Base-by-base conservation (phyloP, 2,888 invertebrate species). In the Dryobotodes eremita region DNA sequence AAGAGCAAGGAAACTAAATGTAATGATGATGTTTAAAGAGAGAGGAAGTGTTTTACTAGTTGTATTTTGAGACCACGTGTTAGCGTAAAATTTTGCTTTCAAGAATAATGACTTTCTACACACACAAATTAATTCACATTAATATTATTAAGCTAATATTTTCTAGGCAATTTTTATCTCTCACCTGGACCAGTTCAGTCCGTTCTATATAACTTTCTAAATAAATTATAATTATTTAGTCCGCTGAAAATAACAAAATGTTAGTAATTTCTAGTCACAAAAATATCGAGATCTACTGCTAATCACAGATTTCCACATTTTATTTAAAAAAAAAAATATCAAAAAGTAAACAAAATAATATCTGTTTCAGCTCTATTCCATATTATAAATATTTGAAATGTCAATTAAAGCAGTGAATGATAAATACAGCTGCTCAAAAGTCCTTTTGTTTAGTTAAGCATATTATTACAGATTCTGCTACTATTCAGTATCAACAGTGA, bases 371-470 rank as follows among this genome's bases (percentile, higher is more conserved):
- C n/a, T 23, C 7, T 72, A 26, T 17, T 62, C 53, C 1, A 15
- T 50, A 17, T 17, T 57, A 55, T 62, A 23, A 50, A 71, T 74
- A 81, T 55, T 75, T 57, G 36, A 81, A 64, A 2, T 31, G 8
- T 48, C 31, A 36, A 36, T 36, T 36, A 36, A 77, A n/a, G 26
- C 36, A 48, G 50, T 77, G 62, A 84, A 84, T 76, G n/a, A 62
- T 75, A 80, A 77, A 75, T 71, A 79, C 53, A 71, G 36, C 36
- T 71, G 26, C 15, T 69, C 55, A 53, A 31, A 66, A 66, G 23
- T 82, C 55, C 59, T 73, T 86, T 66, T 83, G 76, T 77, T 83
- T 65, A 57, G 26, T 74, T 81, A 69, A 61, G 61, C 48, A 80
- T 82, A 78, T 68, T 75, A 86, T 74, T 77, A 70, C 48, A 55